Evolutionary conservation across 2,888 invertebrate species (phyloP), one percentile per base, ranked within the genome.

Genomic region (Lacanobia wlatinum): DNA sequence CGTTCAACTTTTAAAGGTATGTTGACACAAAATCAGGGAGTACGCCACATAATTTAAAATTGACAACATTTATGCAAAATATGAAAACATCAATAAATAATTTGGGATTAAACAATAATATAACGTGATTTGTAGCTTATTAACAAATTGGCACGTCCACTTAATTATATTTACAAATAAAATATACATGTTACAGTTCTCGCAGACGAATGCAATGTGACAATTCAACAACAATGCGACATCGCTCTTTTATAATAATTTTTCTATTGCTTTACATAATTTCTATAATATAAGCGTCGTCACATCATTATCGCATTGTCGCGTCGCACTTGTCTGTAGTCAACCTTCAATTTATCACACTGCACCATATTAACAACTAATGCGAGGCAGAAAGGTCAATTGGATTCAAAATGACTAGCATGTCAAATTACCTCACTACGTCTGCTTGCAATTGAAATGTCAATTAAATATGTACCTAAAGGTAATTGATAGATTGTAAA

Each of bases 71-170:
- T 75, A 89, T 77, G 84, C 84, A 85, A 84, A 88, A 87, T 85
- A 82, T 82, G 72, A 80, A 82, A 86, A 87, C 81, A 72, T 84
- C 67, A 78, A 84, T 84, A 81, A 86, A 83, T 77, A 82, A 87
- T 82, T 65, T 74, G 52, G 69, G 69, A 71, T 71, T 9, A 82
- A 82, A 82, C 62, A 64, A 83, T 75, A 68, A 23, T 73, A n/a
- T 76, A 78, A 81, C 74, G 83, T 84, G 83, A 68, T 82, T 86
- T 83, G 74, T 84, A 84, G 79, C 84, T 78, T 85, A 86, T 81
- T 80, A 83, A 85, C 85, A 88, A 85, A 87, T 94, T 94, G 93
- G 93, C 93, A 94, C 94, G 87, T 89, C 71, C 76, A 89, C 84
- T 85, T 86, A 92, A 88, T 88, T 85, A 85, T 87, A 87, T 91